Base-by-base conservation (phyloP, 2,888 invertebrate genomes). In the Gasteruption jaculator region DNA sequence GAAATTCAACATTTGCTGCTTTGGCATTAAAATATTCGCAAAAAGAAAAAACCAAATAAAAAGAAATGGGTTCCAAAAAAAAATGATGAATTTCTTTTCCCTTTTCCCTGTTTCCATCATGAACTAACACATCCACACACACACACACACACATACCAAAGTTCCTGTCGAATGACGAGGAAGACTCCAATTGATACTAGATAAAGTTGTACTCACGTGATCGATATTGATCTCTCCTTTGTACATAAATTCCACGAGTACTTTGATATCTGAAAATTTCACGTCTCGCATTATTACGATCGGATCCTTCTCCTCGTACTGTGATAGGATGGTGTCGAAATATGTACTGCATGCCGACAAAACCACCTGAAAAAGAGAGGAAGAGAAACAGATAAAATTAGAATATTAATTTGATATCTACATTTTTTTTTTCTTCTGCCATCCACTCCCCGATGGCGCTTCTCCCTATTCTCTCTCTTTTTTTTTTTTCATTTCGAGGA, bases 211-310 rank as follows among this genome's bases (percentile, higher is more conserved):
- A 81, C 86, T 84, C 71, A 91, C 91, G 75, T 91, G 91, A 64
- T 91, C 90, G 43, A 93, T 91, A 74, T 91, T 91, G 71, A 93
- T 92, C 76, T 93, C 93, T 50, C 93, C 93, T 63, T 90, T 90
- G 73, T 93, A 93, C 92, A 93, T 93, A 69, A 92, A 93, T 71
- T 91, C 90, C 40, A 93, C 86, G 52, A 93, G 78, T 48, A 91
- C 90, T 71, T 85, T 85, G 59, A 93, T 82, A 73, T 93, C 92
- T 52, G 87, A 83, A 64, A 89, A 92, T 68, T 89, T 85, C 48
- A 92, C 89, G 71, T 93, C 92, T 74, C 91, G 91, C 66, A 92
- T 84, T 55, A 88, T 87, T 52, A 88, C 81, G 56, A 88, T 86
- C 36, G 87, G 86, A 71, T 87, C 85, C 56, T 83, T 83, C 66